Percentiles rank a stretch among this genome's conserved stretches.
Conservation (phyloP, 2,797 vertebrate species). For the Myotis vivesi region DNA sequence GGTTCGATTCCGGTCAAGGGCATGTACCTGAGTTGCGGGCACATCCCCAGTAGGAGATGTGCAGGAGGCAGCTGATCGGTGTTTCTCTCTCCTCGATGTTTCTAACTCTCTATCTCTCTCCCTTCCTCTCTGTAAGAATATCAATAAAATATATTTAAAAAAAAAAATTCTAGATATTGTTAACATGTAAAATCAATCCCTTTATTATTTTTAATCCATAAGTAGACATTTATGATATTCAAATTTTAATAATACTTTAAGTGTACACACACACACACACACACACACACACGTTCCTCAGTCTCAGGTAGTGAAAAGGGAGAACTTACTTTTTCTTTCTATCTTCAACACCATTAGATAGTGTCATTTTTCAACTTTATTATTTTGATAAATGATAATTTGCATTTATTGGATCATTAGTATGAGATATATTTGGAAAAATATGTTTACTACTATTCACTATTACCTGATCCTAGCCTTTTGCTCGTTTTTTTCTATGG, state of each 20-base stretch:
- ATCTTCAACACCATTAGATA: background rate
- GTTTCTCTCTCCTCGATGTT: too few relatives aligned
- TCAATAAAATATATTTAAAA: too few relatives aligned
- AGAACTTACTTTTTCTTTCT: background rate
- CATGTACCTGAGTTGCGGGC: too few relatives aligned
- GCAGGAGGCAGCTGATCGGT: too few relatives aligned
- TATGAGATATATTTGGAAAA: background rate
- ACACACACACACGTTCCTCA: background rate
- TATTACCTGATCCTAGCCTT: background rate
- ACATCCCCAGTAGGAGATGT: too few relatives aligned
- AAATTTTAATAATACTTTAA: background rate
- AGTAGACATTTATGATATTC: background rate
- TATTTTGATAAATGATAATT: background rate
- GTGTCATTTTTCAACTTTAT: background rate
- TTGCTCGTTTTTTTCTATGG: background rate
- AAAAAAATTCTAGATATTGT: conserved; percentile 21
- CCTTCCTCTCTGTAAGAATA: too few relatives aligned
- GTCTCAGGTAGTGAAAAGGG: background rate
- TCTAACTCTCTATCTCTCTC: too few relatives aligned
- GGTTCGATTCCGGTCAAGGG: too few relatives aligned
- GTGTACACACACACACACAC: background rate
- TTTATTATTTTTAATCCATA: background rate
- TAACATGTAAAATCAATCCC: background rate
- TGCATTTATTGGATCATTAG: background rate
- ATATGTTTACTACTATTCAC: background rate